Conservation (phyloP, 1,140 invertebrate genomes). For the Dreissena rostriformis region DNA sequence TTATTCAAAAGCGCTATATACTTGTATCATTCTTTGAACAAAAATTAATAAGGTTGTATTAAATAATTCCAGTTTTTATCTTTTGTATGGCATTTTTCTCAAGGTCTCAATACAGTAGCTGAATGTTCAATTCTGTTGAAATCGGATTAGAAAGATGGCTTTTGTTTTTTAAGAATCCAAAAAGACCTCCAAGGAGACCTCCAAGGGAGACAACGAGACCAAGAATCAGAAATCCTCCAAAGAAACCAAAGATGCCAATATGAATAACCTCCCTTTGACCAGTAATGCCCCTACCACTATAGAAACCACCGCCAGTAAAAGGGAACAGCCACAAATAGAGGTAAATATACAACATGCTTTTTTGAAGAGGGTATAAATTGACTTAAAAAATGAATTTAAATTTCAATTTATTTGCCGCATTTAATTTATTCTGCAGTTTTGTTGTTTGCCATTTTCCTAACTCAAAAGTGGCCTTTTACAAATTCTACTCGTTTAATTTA, state of each 20-base stretch:
- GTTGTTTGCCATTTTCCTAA: too few relatives aligned
- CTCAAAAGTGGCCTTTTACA: too few relatives aligned
- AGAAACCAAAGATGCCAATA: constrained; percentile 33
- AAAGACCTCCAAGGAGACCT: constrained; percentile 3
- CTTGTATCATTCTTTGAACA: background rate
- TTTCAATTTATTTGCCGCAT: too few relatives aligned
- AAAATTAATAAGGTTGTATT: background rate
- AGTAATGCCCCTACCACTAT: constrained; percentile 12
- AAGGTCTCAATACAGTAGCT: too few relatives aligned
- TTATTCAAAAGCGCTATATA: background rate
- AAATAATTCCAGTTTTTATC: background rate
- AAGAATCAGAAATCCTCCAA: constrained; percentile 37
- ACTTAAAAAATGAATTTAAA: too few relatives aligned
- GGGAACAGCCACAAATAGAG: constrained; percentile 20
- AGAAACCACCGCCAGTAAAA: background rate
- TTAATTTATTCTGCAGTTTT: too few relatives aligned
- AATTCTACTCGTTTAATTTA: too few relatives aligned
- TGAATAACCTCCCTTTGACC: constrained; percentile 7
- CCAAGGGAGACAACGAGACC: constrained; percentile 16
- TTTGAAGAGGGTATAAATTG: too few relatives aligned
- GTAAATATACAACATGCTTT: background rate
- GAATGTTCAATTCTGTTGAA: too few relatives aligned
- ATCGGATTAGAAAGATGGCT: too few relatives aligned
- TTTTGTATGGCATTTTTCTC: too few relatives aligned
- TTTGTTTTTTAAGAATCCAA: constrained; percentile 45